phyloP scores from a whole-genome alignment of 64 coral and sea anemone species.

The Montipora foliosa region DNA sequence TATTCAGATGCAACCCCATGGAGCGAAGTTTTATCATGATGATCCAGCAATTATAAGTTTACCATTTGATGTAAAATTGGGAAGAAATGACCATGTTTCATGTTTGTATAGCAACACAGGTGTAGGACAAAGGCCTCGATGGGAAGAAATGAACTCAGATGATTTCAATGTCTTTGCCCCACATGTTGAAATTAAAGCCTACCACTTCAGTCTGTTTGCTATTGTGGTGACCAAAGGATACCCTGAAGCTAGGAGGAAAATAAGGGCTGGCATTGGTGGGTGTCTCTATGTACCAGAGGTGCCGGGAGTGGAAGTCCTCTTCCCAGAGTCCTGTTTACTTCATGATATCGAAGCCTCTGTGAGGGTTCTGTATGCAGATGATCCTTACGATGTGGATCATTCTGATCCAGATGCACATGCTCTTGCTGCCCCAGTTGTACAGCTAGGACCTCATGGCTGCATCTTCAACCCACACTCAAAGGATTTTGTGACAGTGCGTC shows the following conservation, averaged over 20 bases:
- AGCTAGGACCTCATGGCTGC: slow-evolving; percentile 92
- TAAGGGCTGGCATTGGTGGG: slow-evolving; percentile 84
- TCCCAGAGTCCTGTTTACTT: slow-evolving; percentile 84
- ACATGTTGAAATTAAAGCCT: slow-evolving; percentile 87
- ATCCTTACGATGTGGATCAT: slow-evolving; percentile 93
- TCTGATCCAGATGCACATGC: slow-evolving; percentile 57
- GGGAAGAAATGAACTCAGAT: slow-evolving; percentile 65
- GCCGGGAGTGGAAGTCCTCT: slow-evolving; percentile 84
- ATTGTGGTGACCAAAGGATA: slow-evolving; percentile 85
- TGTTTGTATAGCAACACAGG: slow-evolving; percentile 92
- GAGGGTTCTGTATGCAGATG: slow-evolving; percentile 92
- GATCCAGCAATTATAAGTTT: slow-evolving; percentile 93
- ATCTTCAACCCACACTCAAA: slow-evolving; percentile 67
- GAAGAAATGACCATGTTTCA: slow-evolving; percentile 52
- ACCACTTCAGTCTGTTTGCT: slow-evolving; percentile 95
- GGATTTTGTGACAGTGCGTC: slow-evolving; percentile 89
- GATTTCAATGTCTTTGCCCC: slow-evolving; percentile 70
- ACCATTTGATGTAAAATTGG: slow-evolving; percentile 67
- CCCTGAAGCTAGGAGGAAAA: slow-evolving; percentile 77
- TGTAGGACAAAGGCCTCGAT: slow-evolving; percentile 71
- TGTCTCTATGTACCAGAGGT: slow-evolving; percentile 85
- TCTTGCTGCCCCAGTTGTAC: slow-evolving; percentile 88
- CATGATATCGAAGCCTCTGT: slow-evolving; percentile 93
- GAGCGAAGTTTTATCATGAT: slow-evolving; percentile 79
- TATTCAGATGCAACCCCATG: slow-evolving; percentile 85